Evolutionary conservation across 92 coral and sea anemone genomes (phyloP).

Genomic region (Actinernus sp.): DNA sequence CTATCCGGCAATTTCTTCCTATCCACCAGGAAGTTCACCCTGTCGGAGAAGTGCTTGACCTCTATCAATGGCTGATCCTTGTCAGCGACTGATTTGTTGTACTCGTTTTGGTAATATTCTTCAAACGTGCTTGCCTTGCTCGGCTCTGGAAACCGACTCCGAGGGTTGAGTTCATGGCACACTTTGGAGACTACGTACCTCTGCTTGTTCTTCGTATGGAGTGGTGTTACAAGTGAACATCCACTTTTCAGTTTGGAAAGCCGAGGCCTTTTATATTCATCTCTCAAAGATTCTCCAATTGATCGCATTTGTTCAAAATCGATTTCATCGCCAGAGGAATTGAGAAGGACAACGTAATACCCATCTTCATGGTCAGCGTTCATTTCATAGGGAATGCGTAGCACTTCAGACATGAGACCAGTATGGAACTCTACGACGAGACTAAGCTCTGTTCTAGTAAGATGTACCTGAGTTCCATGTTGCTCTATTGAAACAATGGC

Average conservation of each 20-base stretch:
- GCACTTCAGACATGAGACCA: conserved; percentile 53
- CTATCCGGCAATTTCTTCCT: conserved; percentile 39
- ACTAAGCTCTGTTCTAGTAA: conserved; percentile 4
- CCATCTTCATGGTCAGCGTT: conserved; percentile 55
- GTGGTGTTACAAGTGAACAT: conserved; percentile 21
- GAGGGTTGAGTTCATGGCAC: conserved; percentile 46
- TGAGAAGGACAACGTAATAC: conserved; percentile 74
- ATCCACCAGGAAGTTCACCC: conserved; percentile 66
- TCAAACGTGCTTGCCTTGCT: conserved; percentile 71
- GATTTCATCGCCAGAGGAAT: background rate
- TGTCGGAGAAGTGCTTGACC: conserved; percentile 56
- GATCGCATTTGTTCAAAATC: conserved; percentile 23
- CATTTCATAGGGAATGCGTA: conserved; percentile 48
- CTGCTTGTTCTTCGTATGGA: conserved; percentile 16
- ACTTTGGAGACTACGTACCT: conserved; percentile 52
- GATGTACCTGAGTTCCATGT: background rate
- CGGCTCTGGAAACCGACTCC: conserved; percentile 77
- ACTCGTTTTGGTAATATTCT: conserved; percentile 59
- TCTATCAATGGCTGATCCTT: conserved; percentile 68
- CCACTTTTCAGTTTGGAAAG: background rate
- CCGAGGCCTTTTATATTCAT: background rate
- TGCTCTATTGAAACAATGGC: conserved; percentile 44
- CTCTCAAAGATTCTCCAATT: background rate
- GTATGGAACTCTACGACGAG: conserved; percentile 63
- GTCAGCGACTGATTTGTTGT: conserved; percentile 19